Evolutionary conservation across 2,797 vertebrate species (phyloP), one percentile per base, ranked within the genome.

Genomic region (Pipistrellus pygmaeus): DNA sequence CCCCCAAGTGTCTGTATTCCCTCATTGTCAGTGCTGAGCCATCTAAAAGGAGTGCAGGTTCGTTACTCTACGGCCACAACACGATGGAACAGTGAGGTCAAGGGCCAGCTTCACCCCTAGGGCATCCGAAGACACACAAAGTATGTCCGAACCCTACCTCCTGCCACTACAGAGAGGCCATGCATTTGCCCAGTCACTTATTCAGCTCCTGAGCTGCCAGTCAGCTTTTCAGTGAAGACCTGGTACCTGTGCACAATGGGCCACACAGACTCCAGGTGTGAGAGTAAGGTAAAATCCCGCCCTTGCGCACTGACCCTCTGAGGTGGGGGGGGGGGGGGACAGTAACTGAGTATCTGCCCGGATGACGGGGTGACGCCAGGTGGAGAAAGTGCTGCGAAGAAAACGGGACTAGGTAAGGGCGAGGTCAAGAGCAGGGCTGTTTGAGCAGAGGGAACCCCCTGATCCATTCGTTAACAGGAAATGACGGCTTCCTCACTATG

Each of bases 21-120:
- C 62, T 41, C 69, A 0, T 1, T 2, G 35, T 27, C 27, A 11
- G 32, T 1, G 64, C 38, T 13, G 41, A 62, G 80, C 57, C 35
- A 23, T 11, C 9, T 9, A n/a, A 32, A 66, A 66, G 32, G 12
- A 66, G 3, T 0, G 46, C n/a, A 25, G 38, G 11, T 3, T 0
- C 0, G 8, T 68, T 6, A 20, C 2, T 20, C 35, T 17, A 5
- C 11, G 7, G 76, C 62, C 13, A 1, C 25, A 12, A 64, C 2
- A 2, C 4, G 2, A 20, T 0, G 11, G 11, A 53, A 7, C 1
- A 8, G 13, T 4, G 1, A 3, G 25, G 71, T 25, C 8, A 15
- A 20, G 0, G 32, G 48, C 21, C 0, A 4, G 30, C 4, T 12
- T 30, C 76, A 48, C 21, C 69, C 38, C 41, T 6, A 11, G 0